These are phyloP conservation scores for Aspidapion aeneum DNA, from an alignment of 2,888 invertebrate genomes.

Conservation along the genomic window DNA sequence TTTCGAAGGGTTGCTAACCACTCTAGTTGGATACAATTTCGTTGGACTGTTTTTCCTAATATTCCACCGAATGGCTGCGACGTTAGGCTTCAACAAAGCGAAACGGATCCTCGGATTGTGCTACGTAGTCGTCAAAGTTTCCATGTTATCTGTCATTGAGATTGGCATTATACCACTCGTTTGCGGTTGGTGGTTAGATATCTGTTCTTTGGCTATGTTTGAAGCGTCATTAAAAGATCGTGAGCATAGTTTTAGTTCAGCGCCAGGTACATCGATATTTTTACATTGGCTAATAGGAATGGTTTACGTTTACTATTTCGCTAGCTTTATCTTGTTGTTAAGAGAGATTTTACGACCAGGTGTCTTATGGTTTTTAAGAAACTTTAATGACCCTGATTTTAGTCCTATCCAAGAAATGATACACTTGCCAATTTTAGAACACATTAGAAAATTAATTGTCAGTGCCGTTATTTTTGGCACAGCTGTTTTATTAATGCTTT, in stretches of 20 bases:
- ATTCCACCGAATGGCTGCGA: constrained; percentile 78
- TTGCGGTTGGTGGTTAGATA: constrained; percentile 99
- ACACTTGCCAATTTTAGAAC: constrained; percentile 88
- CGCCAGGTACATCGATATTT: constrained; percentile 96
- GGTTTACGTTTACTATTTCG: constrained; percentile 99
- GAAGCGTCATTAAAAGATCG: constrained; percentile 87
- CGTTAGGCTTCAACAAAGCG: constrained; percentile 75
- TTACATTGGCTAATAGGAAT: constrained; percentile 99
- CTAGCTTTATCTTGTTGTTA: constrained; percentile 89
- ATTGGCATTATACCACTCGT: constrained; percentile 95
- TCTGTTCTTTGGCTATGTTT: constrained; percentile 91
- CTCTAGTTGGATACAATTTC: constrained; percentile 89
- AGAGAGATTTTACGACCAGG: constrained; percentile 95
- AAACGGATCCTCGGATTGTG: constrained; percentile 87
- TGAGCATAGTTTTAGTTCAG: constrained; percentile 80
- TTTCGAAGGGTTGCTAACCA: constrained; percentile 90
- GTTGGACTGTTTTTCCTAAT: constrained; percentile 80
- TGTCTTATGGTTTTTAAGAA: constrained; percentile 96
- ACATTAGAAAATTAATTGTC: constrained; percentile 84
- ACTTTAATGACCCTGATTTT: constrained; percentile 98
- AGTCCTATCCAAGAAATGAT: constrained; percentile 99
- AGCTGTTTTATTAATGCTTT: constrained; percentile 92
- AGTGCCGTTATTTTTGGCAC: constrained; percentile 96
- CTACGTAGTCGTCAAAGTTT: constrained; percentile 89
- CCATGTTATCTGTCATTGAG: constrained; percentile 92